Evolutionary conservation across 37 sponge, comb jelly and placozoan species (phyloP).

Genomic region (Aphrocallistes beatrix): DNA sequence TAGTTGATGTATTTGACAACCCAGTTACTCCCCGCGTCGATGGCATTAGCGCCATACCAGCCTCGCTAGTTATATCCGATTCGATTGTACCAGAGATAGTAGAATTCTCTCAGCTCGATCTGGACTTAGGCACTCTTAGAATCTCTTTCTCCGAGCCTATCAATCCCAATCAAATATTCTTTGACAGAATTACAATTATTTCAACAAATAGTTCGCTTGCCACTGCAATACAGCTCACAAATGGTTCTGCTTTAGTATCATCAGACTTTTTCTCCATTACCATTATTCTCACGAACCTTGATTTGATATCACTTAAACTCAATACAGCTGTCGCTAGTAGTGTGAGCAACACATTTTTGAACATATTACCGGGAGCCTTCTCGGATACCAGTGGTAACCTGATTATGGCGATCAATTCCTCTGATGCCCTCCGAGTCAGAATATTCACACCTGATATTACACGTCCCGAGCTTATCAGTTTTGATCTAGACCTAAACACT

Average conservation of each 20-base stretch:
- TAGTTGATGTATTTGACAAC: not conserved
- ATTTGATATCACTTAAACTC: conserved; percentile 48
- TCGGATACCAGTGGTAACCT: conserved; percentile 43
- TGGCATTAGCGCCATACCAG: conserved; percentile 3
- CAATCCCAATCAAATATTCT: conserved; percentile 34
- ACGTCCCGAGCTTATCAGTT: conserved; percentile 35
- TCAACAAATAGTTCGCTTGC: conserved; percentile 33
- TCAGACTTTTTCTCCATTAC: conserved; percentile 26
- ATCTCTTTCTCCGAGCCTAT: conserved; percentile 72
- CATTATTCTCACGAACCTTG: conserved; percentile 30
- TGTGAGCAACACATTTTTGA: conserved; percentile 34
- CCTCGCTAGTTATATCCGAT: conserved; percentile 39
- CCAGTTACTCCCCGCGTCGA: not conserved
- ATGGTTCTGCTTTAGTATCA: conserved; percentile 28
- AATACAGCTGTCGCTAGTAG: conserved; percentile 25
- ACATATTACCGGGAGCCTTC: conserved; percentile 30
- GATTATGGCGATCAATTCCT: conserved; percentile 19
- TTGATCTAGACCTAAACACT: conserved; percentile 51
- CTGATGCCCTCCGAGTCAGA: conserved; percentile 26
- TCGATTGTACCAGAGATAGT: conserved; percentile 53
- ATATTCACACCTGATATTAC: conserved; percentile 23
- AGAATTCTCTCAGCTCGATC: conserved; percentile 33
- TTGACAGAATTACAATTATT: conserved; percentile 41
- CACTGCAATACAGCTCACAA: conserved; percentile 33
- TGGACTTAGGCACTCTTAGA: conserved; percentile 37